phyloP scores from a whole-genome alignment of 2,113 vertebrate genomes.

The Probosciger aterrimus region DNA sequence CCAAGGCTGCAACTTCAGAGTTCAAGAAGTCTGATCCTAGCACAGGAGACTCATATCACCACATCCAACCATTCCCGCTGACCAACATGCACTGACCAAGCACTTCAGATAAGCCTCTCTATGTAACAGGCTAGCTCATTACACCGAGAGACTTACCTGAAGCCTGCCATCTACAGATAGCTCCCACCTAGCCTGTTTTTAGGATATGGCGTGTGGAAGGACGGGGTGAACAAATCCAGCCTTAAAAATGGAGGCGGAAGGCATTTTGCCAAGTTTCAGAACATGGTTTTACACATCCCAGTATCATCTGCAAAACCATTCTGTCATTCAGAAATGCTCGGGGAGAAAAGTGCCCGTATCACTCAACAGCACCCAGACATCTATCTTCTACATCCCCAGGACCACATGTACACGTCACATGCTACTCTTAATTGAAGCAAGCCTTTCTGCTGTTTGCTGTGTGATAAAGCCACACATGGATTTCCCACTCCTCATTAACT shows the following conservation, averaged over 20 bases:
- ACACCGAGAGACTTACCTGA: not conserved
- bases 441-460: not conserved
- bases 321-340: not conserved
- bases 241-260: not conserved
- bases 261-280: not conserved
- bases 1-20: not conserved
- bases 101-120: not conserved
- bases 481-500: not conserved
- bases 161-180: not conserved
- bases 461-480: not conserved
- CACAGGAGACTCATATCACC: accelerated
- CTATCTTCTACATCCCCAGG: not conserved
- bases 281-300: not conserved
- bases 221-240: not conserved
- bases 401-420: not conserved
- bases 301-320: not conserved
- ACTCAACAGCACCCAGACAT: not conserved
- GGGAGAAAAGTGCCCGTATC: accelerated
- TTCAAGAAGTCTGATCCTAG: not conserved
- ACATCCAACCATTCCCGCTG: not conserved
- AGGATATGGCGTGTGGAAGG: not conserved
- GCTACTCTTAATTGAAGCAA: not conserved
- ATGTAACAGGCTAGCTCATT: not conserved
- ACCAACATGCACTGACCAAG: not conserved
- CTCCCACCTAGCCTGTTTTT: not conserved